phyloP scores from a whole-genome alignment of 37 sponge, comb jelly and placozoan genomes.

The Ianthella basta region DNA sequence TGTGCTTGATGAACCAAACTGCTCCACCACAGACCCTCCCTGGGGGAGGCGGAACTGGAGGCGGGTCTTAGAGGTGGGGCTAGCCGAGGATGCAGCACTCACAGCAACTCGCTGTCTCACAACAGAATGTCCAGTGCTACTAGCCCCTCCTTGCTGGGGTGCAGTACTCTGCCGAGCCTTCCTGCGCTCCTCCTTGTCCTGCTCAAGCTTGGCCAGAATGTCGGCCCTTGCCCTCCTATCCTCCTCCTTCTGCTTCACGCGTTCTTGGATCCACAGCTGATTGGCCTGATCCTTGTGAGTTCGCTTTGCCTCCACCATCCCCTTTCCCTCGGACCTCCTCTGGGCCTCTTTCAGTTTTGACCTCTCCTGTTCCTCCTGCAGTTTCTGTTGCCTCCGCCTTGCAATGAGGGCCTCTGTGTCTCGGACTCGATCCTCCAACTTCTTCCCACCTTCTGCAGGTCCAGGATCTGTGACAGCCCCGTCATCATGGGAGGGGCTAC shows the following conservation, averaged over 20 bases:
- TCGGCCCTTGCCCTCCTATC: conserved; percentile 50
- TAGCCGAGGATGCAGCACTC: not conserved
- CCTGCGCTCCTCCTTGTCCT: conserved; percentile 53
- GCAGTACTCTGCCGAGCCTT: not conserved
- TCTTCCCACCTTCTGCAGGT: no score
- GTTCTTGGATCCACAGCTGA: conserved; percentile 54
- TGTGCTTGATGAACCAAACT: conserved; percentile 6
- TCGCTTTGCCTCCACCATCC: not conserved
- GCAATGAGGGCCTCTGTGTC: no score
- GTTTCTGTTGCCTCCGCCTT: not conserved
- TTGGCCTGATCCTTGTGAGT: not conserved
- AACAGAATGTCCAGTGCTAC: not conserved
- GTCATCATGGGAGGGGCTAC: no score
- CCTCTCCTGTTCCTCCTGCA: not conserved
- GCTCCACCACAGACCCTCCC: not conserved
- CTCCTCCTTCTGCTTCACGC: conserved; percentile 57
- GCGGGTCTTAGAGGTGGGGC: not conserved
- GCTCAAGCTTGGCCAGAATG: conserved; percentile 59
- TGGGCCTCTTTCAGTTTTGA: not conserved
- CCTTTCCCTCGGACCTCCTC: conserved; percentile 1
- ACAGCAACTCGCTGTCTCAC: not conserved
- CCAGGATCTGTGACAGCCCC: no score
- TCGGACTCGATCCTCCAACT: no score
- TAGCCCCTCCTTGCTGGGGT: not conserved
- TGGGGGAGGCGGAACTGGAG: conserved; percentile 24